A percentile compares a stretch with the other conserved stretches of the same genome.
phyloP scores from a whole-genome alignment of 2,797 vertebrate species.

The Labroides dimidiatus region DNA sequence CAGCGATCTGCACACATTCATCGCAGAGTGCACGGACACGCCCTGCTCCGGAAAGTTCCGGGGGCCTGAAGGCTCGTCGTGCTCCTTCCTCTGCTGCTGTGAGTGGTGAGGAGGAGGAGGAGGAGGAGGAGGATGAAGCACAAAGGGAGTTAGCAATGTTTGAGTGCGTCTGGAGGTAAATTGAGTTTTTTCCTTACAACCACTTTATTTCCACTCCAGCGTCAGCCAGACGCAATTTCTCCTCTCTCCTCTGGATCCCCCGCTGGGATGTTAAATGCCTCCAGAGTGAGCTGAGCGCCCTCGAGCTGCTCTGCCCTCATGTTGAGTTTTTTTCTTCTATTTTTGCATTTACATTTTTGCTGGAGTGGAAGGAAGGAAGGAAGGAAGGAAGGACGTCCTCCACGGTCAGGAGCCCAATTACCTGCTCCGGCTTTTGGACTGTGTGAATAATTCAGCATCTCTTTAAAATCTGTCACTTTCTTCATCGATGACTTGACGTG shows the following conservation, averaged over 20 bases:
- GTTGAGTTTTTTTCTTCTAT: conserved; percentile 25
- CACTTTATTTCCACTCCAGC: conserved; percentile 52
- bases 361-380: conserved; percentile 11
- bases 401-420: conserved; percentile 47
- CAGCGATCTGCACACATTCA: conserved; percentile 91
- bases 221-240: conserved; percentile 32
- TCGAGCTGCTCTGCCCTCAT: conserved; percentile 46
- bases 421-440: conserved; percentile 54
- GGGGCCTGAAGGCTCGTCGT: conserved; percentile 86
- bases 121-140: conserved; percentile 38
- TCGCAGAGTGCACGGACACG: conserved; percentile 91
- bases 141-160: conserved; percentile 9
- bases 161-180: not conserved
- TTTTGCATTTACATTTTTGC: conserved; percentile 59
- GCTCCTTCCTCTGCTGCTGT: conserved; percentile 93
- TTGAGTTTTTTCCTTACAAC: conserved; percentile 30
- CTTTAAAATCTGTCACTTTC: conserved; percentile 36
- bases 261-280: conserved; percentile 49
- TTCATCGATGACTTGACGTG: conserved; percentile 21
- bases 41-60: conserved; percentile 92
- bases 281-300: conserved; percentile 51
- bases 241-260: conserved; percentile 40
- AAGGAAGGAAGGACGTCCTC: conserved; percentile 20
- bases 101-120: conserved; percentile 82
- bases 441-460: conserved; percentile 67